Evolutionary conservation across 2,113 vertebrate genomes (phyloP).

Genomic region (Caranx ignobilis): DNA sequence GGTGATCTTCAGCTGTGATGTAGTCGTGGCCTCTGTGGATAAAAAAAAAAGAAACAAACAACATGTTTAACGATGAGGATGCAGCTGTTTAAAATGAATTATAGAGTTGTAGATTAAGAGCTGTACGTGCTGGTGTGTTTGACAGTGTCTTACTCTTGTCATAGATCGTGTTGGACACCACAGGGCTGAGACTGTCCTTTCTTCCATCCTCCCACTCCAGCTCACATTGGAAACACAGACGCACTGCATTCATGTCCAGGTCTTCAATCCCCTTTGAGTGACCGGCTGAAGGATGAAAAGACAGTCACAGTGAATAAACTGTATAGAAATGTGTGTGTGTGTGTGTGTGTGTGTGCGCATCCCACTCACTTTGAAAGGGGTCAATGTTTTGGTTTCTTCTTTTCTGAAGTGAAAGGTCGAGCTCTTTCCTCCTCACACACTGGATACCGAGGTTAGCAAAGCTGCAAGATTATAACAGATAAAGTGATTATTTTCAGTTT

Average conservation of each 20-base stretch:
- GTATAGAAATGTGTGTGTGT: neutral
- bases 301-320: neutral
- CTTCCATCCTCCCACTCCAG: constrained; percentile 84
- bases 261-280: constrained; percentile 94
- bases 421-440: constrained; percentile 93
- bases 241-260: constrained; percentile 95
- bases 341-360: neutral
- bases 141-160: constrained; percentile 90
- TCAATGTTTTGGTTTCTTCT: constrained; percentile 91
- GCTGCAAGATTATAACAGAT: constrained; percentile 66
- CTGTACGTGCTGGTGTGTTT: neutral
- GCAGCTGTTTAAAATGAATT: neutral
- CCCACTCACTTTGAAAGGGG: constrained; percentile 90
- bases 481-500: neutral
- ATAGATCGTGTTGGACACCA: constrained; percentile 92
- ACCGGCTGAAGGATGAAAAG: constrained; percentile 81
- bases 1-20: constrained; percentile 92
- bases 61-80: constrained; percentile 21
- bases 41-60: neutral
- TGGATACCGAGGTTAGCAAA: constrained; percentile 95
- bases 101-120: neutral
- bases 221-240: constrained; percentile 93
- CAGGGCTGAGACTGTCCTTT: constrained; percentile 82
- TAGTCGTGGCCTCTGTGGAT: constrained; percentile 92
- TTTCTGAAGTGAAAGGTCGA: constrained; percentile 88